Evolutionary conservation across 2,888 invertebrate genomes (phyloP).

Genomic region (Epistrophella euchroma): DNA sequence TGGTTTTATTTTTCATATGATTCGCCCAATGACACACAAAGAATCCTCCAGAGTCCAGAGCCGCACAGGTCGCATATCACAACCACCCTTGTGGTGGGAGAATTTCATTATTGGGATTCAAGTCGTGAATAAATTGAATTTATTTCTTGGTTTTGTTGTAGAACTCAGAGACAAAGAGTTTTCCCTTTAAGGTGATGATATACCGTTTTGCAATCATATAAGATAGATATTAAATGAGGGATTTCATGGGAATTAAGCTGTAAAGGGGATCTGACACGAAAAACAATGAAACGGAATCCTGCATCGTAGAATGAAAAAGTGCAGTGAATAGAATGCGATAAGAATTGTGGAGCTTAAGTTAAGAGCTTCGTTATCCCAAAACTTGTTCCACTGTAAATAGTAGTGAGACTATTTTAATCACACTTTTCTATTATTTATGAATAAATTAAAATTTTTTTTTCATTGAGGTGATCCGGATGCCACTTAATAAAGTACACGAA

Average conservation of each 20-base stretch:
- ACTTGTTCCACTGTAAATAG: too few species aligned
- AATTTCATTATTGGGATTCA: slow-evolving; percentile 12
- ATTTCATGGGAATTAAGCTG: slow-evolving; percentile 24
- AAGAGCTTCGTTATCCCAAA: too few species aligned
- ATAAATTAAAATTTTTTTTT: too few species aligned
- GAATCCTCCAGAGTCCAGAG: slow-evolving; percentile 15
- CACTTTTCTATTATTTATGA: too few species aligned
- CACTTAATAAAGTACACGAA: too few species aligned
- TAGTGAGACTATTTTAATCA: too few species aligned
- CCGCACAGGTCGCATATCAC: neutral
- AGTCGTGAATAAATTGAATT: slow-evolving; percentile 54
- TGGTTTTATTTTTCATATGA: slow-evolving; percentile 13
- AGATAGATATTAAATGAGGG: slow-evolving; percentile 9
- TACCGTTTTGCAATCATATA: slow-evolving; percentile 58
- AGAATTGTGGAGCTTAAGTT: neutral
- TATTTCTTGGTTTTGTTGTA: slow-evolving; percentile 16
- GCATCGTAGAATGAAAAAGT: neutral
- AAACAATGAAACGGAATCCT: neutral
- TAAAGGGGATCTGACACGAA: slow-evolving; percentile 14
- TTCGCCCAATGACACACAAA: slow-evolving; percentile 62
- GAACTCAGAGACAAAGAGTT: slow-evolving; percentile 37
- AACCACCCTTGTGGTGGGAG: slow-evolving; percentile 26
- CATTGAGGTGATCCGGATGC: too few species aligned
- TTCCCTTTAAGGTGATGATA: slow-evolving; percentile 52
- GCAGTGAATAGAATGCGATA: neutral